Evolutionary conservation across 2,888 invertebrate species (phyloP), one percentile per base, ranked within the genome.

Genomic region (Metopia argyrocephala): DNA sequence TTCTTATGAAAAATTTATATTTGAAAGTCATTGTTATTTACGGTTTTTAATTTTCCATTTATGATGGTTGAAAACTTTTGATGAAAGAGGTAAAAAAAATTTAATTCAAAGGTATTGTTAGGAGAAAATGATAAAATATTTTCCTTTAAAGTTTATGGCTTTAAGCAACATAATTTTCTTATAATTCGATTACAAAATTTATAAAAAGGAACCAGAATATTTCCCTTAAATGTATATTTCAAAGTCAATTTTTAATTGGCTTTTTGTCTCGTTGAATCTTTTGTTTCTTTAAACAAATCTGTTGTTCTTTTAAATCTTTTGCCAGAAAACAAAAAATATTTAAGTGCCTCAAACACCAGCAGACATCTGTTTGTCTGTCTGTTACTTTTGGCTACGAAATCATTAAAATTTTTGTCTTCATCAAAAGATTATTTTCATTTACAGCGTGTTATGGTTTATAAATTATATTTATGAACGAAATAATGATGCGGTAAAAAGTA

Each of bases 211-310:
- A n/a, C n/a, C n/a, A n/a, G n/a, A n/a, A n/a, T 5, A 31, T 7
- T 1, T 12, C 15, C 7, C 2, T 12, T 28, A 56, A 21, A 48
- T 48, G 20, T 6, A 3, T 5, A 6, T n/a, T n/a, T n/a, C 18
- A 27, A 69, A 66, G 23, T 52, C 57, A 23, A 76, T 59, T 70
- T 38, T 74, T 81, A 74, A 81, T 81, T 81, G 81, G 69, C 74
- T 70, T 78, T 66, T 28, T 65, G 70, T 61, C 61, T 74, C 65
- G 69, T 70, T 78, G 74, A 65, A 78, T 74, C 59, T 80, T 62
- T 50, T 70, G 61, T 31, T 61, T 38, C 38, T 15, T 38, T 31
- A 38, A 38, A 38, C 12, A 38, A 6, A 12, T 38, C 15, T 70
- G 50, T 61, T 70, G 59, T 61, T 31, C 59, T 70, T 15, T 2